Conservation (phyloP, 2,797 vertebrate species). For the Mus minutoides region DNA sequence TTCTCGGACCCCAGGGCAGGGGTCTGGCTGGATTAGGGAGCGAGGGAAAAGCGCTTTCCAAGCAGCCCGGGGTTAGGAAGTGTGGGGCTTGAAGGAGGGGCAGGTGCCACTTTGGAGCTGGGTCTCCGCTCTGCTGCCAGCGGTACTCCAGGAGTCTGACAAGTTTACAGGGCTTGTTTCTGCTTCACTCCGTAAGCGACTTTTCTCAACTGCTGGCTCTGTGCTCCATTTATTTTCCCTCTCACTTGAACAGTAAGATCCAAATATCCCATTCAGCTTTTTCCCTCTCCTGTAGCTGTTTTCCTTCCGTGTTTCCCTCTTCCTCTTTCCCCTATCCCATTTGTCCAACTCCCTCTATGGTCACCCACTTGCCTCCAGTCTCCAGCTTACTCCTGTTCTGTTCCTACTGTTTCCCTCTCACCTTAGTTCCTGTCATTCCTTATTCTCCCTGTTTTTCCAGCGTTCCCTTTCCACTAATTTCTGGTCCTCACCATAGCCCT, state of each 20-base stretch:
- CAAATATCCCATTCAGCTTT: background rate
- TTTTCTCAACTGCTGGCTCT: constrained; percentile 62
- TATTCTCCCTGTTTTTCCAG: background rate
- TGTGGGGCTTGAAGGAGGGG: constrained; percentile 53
- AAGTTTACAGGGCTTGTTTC: constrained; percentile 73
- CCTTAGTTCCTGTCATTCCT: background rate
- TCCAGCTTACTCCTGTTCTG: background rate
- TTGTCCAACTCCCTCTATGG: background rate
- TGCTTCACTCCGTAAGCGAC: constrained; percentile 46
- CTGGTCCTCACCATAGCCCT: background rate
- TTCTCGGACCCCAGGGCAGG: background rate
- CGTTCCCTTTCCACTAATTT: background rate
- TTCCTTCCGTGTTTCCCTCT: background rate
- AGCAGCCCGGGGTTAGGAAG: constrained; percentile 10
- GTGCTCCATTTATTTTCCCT: constrained; percentile 59
- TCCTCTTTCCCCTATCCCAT: background rate
- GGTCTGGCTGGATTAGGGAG: background rate
- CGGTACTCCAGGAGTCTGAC: constrained; percentile 59
- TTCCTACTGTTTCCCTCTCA: background rate
- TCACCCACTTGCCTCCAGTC: background rate
- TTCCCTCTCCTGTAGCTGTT: background rate
- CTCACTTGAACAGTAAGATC: constrained; percentile 12
- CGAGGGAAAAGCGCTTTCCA: constrained; percentile 61
- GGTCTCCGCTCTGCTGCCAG: constrained; percentile 48
- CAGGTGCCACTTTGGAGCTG: constrained; percentile 72